Evolutionary conservation across 2,113 vertebrate species (phyloP).

Genomic region (Ceyx cyanopectus): DNA sequence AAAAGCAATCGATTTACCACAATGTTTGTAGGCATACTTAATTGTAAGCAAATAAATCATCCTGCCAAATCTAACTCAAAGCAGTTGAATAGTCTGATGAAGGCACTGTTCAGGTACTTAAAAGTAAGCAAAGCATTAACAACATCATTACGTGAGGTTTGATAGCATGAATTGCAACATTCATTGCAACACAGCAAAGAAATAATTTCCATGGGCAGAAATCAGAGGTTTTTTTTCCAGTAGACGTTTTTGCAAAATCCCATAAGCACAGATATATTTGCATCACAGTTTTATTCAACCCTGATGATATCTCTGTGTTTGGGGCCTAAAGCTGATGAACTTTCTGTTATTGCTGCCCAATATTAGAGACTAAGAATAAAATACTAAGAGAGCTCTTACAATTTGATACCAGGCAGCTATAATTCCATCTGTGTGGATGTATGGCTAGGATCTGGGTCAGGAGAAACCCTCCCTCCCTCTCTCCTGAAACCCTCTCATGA

Average conservation of each 20-base stretch:
- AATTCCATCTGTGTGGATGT: constrained; percentile 17
- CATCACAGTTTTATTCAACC: background rate
- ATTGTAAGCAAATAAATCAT: background rate
- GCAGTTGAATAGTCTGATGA: background rate
- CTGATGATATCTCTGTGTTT: background rate
- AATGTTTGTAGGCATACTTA: background rate
- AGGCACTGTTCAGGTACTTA: background rate
- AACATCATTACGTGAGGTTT: background rate
- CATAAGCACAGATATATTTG: background rate
- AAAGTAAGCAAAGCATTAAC: background rate
- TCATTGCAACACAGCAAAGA: background rate
- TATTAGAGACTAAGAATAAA: background rate
- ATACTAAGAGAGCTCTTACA: background rate
- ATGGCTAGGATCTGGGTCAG: constrained; percentile 34
- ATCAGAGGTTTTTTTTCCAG: background rate
- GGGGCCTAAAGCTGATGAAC: background rate
- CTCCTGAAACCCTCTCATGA: no score
- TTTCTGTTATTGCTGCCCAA: background rate
- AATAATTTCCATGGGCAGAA: background rate
- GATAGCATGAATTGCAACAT: no score
- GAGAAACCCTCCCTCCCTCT: background rate
- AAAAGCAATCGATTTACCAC: background rate
- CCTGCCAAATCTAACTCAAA: background rate
- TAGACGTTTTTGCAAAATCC: rapidly evolving
- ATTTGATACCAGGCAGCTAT: background rate